Evolutionary conservation across 2,888 invertebrate species (phyloP), one percentile per base, ranked within the genome.

Genomic region (Ophion costatus): DNA sequence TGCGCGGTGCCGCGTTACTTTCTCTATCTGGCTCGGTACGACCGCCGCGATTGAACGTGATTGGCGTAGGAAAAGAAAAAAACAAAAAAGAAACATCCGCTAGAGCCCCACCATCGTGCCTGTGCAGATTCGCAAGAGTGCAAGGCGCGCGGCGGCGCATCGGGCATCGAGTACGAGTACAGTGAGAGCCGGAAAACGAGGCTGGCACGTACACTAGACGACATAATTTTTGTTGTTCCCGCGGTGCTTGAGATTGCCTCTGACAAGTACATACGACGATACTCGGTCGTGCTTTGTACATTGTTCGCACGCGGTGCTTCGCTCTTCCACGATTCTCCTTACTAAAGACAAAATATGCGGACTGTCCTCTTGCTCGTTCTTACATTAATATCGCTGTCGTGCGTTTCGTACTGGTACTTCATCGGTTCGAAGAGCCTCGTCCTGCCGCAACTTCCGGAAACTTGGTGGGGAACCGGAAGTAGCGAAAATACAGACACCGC

Each of bases 401-500:
- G 74, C 59, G 63, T 51, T 17, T 2, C 64, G 0, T 84, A 81
- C 29, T 69, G 38, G 56, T 29, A 24, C 4, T 66, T 66, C 22
- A 14, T 2, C 11, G 11, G 17, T 84, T 9, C 67, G 38, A 71
- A 56, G 14, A 17, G 7, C 24, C n/a, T 59, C 78, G 24, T 14
- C 59, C 29, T 75, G 24, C 75, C 87, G 20, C 24, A 73, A 56
- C 84, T 89, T n/a, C 81, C 93, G 4, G 92, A 95, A 38, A 93
- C 94, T 29, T 96, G 95, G 94, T 96, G 96, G 96, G 96, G 96
- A 0, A 93, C 94, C 0, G 95, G 95, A 66, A 92, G 92, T 42
- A 94, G 95, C 0, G 92, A 92, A 51, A 93, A 94, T 20, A 93
- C 94, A 24, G 95, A 96, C 89, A 88, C 91, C 0, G 93, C 94